Conservation (phyloP, 2,888 invertebrate species). For the Spodoptera littoralis region DNA sequence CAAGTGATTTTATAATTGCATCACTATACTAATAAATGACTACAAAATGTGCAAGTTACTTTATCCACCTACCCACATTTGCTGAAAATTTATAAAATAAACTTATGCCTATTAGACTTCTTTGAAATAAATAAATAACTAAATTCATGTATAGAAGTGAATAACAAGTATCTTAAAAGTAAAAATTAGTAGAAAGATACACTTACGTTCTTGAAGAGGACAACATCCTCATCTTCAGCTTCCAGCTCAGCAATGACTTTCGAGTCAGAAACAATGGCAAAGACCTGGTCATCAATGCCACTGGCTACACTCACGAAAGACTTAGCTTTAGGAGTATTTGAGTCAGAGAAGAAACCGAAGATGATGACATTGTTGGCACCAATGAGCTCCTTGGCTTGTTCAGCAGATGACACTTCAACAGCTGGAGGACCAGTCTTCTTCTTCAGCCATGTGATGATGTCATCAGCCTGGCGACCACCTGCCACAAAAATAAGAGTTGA, state of each 20-base stretch:
- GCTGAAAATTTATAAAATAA: too few relatives aligned
- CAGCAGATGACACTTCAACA: slow-evolving; percentile 92
- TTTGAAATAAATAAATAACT: too few relatives aligned
- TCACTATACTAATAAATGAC: too few relatives aligned
- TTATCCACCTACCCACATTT: too few relatives aligned
- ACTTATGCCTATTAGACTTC: too few relatives aligned
- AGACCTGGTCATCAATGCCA: slow-evolving; percentile 95
- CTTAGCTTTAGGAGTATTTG: slow-evolving; percentile 94
- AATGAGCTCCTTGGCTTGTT: slow-evolving; percentile 94
- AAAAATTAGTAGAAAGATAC: not conserved
- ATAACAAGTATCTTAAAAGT: not conserved
- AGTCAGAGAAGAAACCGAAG: slow-evolving; percentile 97
- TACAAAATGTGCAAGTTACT: too few relatives aligned
- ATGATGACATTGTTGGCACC: slow-evolving; percentile 94
- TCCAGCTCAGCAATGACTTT: slow-evolving; percentile 94
- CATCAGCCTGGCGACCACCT: slow-evolving; percentile 97
- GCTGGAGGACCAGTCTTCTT: slow-evolving; percentile 99
- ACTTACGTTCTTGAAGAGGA: slow-evolving; percentile 97
- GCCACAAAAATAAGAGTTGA: slow-evolving; percentile 21
- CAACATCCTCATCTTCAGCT: slow-evolving; percentile 93
- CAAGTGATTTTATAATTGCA: too few relatives aligned
- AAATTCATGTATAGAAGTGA: too few relatives aligned
- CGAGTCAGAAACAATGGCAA: slow-evolving; percentile 94
- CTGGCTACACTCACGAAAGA: slow-evolving; percentile 94
- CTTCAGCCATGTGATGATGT: slow-evolving; percentile 97